Conservation (phyloP, 2,113 vertebrate genomes). For the Pitta sordida region DNA sequence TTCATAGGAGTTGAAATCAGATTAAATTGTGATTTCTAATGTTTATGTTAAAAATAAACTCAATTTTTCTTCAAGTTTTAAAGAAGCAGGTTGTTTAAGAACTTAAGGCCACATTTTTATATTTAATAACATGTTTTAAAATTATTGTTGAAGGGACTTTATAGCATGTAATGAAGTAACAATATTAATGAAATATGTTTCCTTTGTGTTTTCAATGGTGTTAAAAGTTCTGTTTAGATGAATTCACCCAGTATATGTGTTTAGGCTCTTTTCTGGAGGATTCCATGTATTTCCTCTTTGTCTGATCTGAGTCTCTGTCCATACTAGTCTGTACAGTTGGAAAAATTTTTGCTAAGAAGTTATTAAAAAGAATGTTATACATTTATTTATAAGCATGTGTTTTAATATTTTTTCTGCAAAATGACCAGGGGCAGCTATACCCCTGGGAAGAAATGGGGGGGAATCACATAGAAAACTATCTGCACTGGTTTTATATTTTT, state of each 20-base stretch:
- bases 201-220: not conserved
- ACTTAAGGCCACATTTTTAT: not conserved
- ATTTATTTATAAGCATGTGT: not conserved
- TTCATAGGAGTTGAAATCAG: not conserved
- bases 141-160: not conserved
- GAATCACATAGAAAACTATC: not conserved
- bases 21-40: not conserved
- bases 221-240: not conserved
- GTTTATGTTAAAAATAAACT: not conserved
- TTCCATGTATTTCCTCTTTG: not conserved
- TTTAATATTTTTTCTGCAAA: not conserved
- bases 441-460: not conserved
- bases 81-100: not conserved
- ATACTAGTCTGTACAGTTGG: not conserved
- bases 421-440: not conserved
- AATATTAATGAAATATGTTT: not conserved
- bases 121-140: not conserved
- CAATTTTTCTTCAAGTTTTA: not conserved
- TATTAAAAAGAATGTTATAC: not conserved
- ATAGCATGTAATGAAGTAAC: not conserved
- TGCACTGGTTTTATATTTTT: slow-evolving; percentile 2
- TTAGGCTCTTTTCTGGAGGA: not conserved
- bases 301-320: not conserved
- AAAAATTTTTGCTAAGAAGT: not conserved
- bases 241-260: not conserved